Base-by-base conservation (phyloP, 92 coral and sea anemone genomes). In the Metridium senile region DNA sequence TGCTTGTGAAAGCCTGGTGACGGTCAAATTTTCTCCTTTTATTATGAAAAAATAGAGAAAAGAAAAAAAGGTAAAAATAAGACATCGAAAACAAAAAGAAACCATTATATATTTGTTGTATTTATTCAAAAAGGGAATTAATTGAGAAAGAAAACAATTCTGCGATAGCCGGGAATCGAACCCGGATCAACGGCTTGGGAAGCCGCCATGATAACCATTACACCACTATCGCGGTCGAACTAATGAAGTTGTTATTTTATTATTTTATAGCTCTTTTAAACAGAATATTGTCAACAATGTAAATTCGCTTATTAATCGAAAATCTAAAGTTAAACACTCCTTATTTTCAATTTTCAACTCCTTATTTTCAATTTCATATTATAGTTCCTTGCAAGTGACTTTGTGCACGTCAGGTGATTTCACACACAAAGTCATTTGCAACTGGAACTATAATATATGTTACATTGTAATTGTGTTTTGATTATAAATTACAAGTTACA, bases 161-260 rank as follows among this genome's bases (percentile, higher is more conserved):
- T 96, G 97, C 99, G 97, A 87, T 88, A 93, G 99, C 97, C 99
- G 99, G 99, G 99, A 96, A 88, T 96, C 99, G 99, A 96, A 96
- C 99, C 99, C 99, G 93, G 99, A 87, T 96, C 99, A 93, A 92
- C 98, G 94, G 99, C 99, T 96, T 96, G 97, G 99, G 94, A 92
- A 91, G 97, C 99, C 97, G 97, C 97, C 97, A 93, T 96, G 99
- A 93, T 95, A 95, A 87, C 99, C 99, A 77, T 89, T 96, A 92
- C 99, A 92, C 97, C 99, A 96, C 99, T 93, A 78, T 87, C 99
- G 99, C 99, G 8, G 9, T 59, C 61, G 61, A 22, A 9, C 26
- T 22, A 54, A 17, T 17, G 3, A 9, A 9, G n/a, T 9, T 54
- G 61, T 3, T 2, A 3, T 54, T 54, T 54, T 2, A 9, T 54